A percentile compares a stretch with the other conserved stretches of the same genome.
Conservation (phyloP, 2,113 vertebrate species). For the Phycodurus eques region DNA sequence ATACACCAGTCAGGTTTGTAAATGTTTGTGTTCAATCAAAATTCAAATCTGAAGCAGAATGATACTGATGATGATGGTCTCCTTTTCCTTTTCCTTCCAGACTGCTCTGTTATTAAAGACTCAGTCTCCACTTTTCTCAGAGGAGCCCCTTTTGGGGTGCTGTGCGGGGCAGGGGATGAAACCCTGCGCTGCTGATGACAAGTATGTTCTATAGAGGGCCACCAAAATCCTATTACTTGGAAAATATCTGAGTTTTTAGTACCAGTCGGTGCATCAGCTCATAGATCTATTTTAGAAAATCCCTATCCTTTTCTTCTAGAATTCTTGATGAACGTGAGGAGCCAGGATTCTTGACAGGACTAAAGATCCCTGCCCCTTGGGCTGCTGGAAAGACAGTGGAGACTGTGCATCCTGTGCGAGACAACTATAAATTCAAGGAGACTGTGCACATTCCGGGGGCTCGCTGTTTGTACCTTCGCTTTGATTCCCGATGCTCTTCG, state of each 20-base stretch:
- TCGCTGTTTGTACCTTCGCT: conserved; percentile 93
- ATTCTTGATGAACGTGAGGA: conserved; percentile 96
- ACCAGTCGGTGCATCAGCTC: background rate
- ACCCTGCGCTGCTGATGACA: conserved; percentile 67
- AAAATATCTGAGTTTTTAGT: background rate
- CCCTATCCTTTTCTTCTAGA: conserved; percentile 62
- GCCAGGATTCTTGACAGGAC: conserved; percentile 92
- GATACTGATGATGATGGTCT: background rate
- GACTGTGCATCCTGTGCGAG: conserved; percentile 94
- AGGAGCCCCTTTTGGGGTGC: conserved; percentile 72
- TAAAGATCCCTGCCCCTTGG: conserved; percentile 98
- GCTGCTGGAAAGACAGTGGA: conserved; percentile 97
- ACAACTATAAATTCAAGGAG: conserved; percentile 99
- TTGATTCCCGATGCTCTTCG: conserved; percentile 95
- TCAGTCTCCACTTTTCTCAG: conserved; percentile 87
- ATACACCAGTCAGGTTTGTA: conserved; percentile 91
- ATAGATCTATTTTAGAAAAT: conserved; percentile 1
- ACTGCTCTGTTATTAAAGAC: conserved; percentile 95
- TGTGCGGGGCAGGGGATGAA: conserved; percentile 79
- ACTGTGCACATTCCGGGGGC: conserved; percentile 97
- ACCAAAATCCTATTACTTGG: background rate
- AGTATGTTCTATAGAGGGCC: conserved; percentile 33
- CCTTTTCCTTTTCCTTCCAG: conserved; percentile 64
- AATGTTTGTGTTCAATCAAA: background rate
- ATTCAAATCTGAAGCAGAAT: too few species aligned